Base-by-base conservation (phyloP, 2,113 vertebrate species). In the Ranitomeya variabilis region DNA sequence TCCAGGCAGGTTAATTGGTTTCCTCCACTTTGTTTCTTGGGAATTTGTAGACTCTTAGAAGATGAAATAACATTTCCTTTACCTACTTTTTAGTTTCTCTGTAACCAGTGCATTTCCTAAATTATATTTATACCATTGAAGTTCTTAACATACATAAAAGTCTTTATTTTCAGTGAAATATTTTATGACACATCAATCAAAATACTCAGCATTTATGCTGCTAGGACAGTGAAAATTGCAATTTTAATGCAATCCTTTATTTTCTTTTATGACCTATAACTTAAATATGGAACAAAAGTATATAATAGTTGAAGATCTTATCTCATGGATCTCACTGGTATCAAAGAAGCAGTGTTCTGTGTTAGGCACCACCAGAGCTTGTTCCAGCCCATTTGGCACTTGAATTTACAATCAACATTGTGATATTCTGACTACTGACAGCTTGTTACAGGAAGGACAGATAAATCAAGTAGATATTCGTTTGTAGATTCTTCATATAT, bases 1-100 rank as follows among this genome's bases (percentile, higher is more conserved):
- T 74, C 31, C 71, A 74, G 71, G 31, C 31, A 74, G 71, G 37
- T 74, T 37, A 74, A 74, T 74, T 74, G 31, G 71, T 18, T 74
- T 74, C 19, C 13, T 74, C 16, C 71, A 18, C 71, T 45, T 18
- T 45, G 71, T 45, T 74, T 74, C 23, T 15, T 31, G 69, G 69
- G 26, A 71, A 31, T 71, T 71, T 37, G 6, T 31, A 66, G 1
- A 71, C 5, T 71, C 23, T 31, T 13, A 31, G 26, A 14, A 71
- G 26, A 71, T 26, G 16, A 57, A 71, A 37, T 15, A 31, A 71
- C 13, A 14, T 15, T 71, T 71, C 26, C 67, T 11, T 69, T 69
- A 5, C 7, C n/a, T 45, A 51, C 16, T 74, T 74, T 74, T 74
- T 45, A 45, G n/a, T 1, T 74, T 74, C 45, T 74, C 37, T 12